Evolutionary conservation across 2,888 invertebrate genomes (phyloP).

Genomic region (Lochmaea capreae): DNA sequence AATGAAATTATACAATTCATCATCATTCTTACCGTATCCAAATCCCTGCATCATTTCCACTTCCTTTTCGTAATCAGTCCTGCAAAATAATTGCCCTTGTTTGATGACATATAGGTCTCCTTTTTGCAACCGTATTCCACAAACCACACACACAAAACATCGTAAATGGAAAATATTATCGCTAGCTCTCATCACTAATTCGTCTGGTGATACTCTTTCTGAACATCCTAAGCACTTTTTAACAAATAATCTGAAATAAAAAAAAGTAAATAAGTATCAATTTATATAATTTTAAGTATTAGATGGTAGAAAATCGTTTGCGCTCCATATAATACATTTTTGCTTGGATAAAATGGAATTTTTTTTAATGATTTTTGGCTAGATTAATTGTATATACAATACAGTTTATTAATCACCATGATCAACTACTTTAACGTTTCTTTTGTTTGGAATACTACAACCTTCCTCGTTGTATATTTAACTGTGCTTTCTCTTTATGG

Average conservation of each 20-base stretch:
- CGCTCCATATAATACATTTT: too few relatives aligned
- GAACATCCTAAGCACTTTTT: constrained; percentile 82
- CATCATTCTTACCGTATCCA: constrained; percentile 64
- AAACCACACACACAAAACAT: constrained; percentile 84
- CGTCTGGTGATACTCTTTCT: constrained; percentile 78
- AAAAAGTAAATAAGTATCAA: not conserved
- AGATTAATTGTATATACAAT: too few relatives aligned
- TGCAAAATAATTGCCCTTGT: constrained; percentile 82
- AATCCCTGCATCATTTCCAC: constrained; percentile 77
- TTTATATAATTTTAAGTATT: too few relatives aligned
- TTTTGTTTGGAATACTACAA: too few relatives aligned
- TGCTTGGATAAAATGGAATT: too few relatives aligned
- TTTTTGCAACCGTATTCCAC: constrained; percentile 80
- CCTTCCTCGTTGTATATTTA: too few relatives aligned
- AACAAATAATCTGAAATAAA: constrained; percentile 72
- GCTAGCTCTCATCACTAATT: constrained; percentile 82
- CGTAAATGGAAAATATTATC: constrained; percentile 82
- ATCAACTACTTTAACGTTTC: too few relatives aligned
- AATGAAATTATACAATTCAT: not conserved
- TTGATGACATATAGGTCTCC: constrained; percentile 85
- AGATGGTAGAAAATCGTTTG: too few relatives aligned
- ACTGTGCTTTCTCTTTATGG: too few relatives aligned
- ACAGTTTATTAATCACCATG: too few relatives aligned
- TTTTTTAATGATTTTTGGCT: too few relatives aligned
- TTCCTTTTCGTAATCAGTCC: constrained; percentile 84